Percentiles rank a stretch among this genome's conserved stretches.
Evolutionary conservation across 1,140 invertebrate genomes (phyloP).

Genomic region (Cylas formicarius): DNA sequence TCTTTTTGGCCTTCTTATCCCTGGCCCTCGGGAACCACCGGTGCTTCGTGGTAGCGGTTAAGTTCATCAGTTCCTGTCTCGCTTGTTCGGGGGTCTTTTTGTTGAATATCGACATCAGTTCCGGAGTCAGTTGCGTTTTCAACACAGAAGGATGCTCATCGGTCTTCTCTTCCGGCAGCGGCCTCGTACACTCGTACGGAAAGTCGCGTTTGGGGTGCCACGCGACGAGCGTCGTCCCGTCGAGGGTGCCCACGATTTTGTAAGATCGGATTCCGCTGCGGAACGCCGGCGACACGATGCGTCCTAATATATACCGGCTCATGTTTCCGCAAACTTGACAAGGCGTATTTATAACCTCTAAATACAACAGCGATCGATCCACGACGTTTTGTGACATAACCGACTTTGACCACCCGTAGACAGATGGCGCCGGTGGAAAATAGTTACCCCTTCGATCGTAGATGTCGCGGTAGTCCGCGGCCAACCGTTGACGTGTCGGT

Average conservation of each 20-base stretch:
- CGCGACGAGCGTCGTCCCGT: conserved; percentile 71
- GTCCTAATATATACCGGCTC: no score
- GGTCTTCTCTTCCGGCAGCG: conserved; percentile 51
- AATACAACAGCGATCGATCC: no score
- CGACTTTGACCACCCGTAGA: no score
- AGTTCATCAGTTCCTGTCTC: conserved; percentile 59
- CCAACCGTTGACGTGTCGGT: conserved; percentile 21
- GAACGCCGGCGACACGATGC: no score
- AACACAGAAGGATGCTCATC: conserved; percentile 47
- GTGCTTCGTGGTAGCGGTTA: conserved; percentile 75
- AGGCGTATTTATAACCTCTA: no score
- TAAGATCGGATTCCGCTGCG: no score
- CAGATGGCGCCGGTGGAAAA: no score
- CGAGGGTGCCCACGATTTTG: conserved; percentile 59
- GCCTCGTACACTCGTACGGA: conserved; percentile 77
- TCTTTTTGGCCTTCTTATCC: conserved; percentile 59
- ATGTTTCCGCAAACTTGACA: no score
- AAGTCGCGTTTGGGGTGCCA: conserved; percentile 77
- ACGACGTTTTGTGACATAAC: no score
- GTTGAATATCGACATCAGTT: conserved; percentile 58
- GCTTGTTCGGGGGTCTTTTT: conserved; percentile 53
- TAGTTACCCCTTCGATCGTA: no score
- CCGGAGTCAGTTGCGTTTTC: conserved; percentile 54
- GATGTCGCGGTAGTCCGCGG: no score
- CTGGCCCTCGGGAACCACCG: conserved; percentile 67